phyloP scores from a whole-genome alignment of 2,113 vertebrate genomes.

The Lontra canadensis region DNA sequence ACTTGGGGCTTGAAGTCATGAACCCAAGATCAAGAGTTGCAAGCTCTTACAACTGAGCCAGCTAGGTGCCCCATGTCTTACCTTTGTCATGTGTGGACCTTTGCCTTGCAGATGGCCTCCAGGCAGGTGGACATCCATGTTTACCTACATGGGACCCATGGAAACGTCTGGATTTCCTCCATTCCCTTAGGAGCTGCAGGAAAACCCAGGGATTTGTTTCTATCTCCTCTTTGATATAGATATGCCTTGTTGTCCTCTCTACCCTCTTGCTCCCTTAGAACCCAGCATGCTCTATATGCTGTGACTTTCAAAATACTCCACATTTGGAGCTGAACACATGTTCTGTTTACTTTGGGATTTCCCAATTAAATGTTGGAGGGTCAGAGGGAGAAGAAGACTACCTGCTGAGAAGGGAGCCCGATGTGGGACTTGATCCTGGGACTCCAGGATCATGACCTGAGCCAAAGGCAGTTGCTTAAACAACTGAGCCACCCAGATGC shows the following conservation, averaged over 20 bases:
- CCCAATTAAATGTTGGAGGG: background rate
- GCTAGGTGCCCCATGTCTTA: background rate
- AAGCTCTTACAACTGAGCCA: background rate
- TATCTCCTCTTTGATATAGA: background rate
- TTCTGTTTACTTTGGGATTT: background rate
- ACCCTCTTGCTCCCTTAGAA: background rate
- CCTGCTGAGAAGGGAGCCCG: too few relatives aligned
- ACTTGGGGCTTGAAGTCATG: background rate
- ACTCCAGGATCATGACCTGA: too few relatives aligned
- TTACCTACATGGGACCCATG: background rate
- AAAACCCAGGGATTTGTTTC: background rate
- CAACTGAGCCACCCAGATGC: too few relatives aligned
- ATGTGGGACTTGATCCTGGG: too few relatives aligned
- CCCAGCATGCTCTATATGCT: background rate
- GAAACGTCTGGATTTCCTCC: background rate
- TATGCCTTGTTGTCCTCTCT: background rate
- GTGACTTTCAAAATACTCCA: background rate
- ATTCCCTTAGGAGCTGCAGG: background rate
- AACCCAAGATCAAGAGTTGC: background rate
- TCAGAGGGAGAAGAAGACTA: too few relatives aligned
- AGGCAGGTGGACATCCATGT: background rate
- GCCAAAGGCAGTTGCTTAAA: too few relatives aligned
- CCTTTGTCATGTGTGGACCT: background rate
- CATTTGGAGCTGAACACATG: background rate
- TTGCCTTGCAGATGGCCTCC: background rate